A percentile compares a stretch with the other conserved stretches of the same genome.
phyloP scores from a whole-genome alignment of 2,797 vertebrate species.

The Limosa lapponica region DNA sequence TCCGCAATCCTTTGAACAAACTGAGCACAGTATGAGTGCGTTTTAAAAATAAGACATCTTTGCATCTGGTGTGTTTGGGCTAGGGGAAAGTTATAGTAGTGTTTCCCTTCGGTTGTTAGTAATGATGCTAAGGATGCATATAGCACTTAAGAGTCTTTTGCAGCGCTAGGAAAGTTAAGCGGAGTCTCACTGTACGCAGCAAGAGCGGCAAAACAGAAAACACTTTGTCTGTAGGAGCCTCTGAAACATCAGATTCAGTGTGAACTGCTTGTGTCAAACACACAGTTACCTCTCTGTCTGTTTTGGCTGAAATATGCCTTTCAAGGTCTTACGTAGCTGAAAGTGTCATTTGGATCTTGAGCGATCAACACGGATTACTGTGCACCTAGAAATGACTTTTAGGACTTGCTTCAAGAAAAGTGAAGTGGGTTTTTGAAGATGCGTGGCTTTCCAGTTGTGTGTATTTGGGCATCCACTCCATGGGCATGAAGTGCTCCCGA shows the following conservation, averaged over 20 bases:
- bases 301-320: not conserved
- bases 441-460: not conserved
- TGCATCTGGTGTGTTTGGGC: not conserved
- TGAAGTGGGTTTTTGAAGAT: not conserved
- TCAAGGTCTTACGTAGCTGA: not conserved
- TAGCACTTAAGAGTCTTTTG: not conserved
- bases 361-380: not conserved
- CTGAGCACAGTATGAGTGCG: not conserved
- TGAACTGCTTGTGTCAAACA: not conserved
- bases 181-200: not conserved
- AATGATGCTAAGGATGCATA: not conserved
- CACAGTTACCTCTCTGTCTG: not conserved
- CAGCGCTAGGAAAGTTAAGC: not conserved
- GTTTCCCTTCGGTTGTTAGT: not conserved
- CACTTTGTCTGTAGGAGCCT: not conserved
- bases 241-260: not conserved
- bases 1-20: not conserved
- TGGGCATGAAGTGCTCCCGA: fast-evolving
- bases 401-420: not conserved
- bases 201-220: not conserved
- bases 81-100: not conserved
- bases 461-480: not conserved
- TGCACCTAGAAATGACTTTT: not conserved
- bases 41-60: not conserved
- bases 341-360: not conserved